Conservation (phyloP, 2,113 vertebrate species). For the Poeciliopsis turrubarensis region DNA sequence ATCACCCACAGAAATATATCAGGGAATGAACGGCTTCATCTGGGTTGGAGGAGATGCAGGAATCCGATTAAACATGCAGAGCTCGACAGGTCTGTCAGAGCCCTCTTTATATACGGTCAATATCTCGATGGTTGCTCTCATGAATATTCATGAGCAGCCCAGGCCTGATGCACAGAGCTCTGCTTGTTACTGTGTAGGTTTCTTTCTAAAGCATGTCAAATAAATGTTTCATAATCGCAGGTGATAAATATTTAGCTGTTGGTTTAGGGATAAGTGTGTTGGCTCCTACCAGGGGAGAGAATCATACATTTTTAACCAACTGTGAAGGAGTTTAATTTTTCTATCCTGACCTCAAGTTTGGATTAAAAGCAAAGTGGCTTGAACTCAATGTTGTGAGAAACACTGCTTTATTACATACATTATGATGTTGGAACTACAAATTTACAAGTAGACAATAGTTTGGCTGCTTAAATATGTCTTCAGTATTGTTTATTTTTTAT, state of each 20-base stretch:
- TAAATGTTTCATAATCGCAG: not conserved
- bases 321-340: not conserved
- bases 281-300: not conserved
- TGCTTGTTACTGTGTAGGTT: conserved; percentile 17
- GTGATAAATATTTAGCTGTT: not conserved
- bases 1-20: conserved; percentile 4
- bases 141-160: conserved; percentile 48
- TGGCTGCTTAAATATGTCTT: not conserved
- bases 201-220: conserved; percentile 29
- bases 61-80: conserved; percentile 57
- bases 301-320: not conserved
- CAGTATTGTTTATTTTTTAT: too few species aligned
- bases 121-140: conserved; percentile 44
- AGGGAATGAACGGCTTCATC: conserved; percentile 27
- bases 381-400: not conserved
- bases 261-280: not conserved
- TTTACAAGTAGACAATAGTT: too few species aligned
- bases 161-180: conserved; percentile 15
- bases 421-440: not conserved
- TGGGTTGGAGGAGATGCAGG: conserved; percentile 13
- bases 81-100: conserved; percentile 36
- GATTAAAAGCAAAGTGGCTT: not conserved
- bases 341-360: not conserved
- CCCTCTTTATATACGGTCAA: conserved; percentile 65
- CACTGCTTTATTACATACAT: not conserved